Base-by-base conservation (phyloP, 2,113 vertebrate genomes). In the Acanthochromis polyacanthus region DNA sequence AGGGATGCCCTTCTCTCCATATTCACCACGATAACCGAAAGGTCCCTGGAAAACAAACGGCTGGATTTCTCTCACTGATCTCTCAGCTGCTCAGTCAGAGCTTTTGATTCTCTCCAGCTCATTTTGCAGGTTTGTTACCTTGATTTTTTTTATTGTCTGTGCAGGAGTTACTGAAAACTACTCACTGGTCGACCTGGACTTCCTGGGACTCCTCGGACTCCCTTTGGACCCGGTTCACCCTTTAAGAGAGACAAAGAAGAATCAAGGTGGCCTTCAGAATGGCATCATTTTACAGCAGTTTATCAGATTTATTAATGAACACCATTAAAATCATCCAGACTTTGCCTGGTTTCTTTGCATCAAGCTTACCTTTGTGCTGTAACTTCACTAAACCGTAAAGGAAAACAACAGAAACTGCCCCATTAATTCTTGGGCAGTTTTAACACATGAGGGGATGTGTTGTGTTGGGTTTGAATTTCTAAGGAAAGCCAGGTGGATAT, bases 1-100 rank as follows among this genome's bases (percentile, higher is more conserved):
- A 15, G 91, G 95, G 6, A 99, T 95, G 46, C 97, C 98, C 72
- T 96, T 97, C 91, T 99, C 98, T 88, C 97, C 97, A 58, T 86
- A 73, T 89, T 96, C 95, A 73, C 95, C 96, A 30, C 51, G 48
- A 78, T 46, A 93, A 53, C 88, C 94, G 75, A 93, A 93, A 25
- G 84, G 75, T 19, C 95, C 95, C 98, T 99, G 83, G 19, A 50
- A 50, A 51, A 51, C 16, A 51, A 1, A n/a, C 2, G 8, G 8
- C 9, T 20, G n/a, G n/a, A 51, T 43, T 43, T 4, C 14, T 43
- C 40, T 15, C 40, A 14, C 40, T 43, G 12, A 43, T 15, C 40
- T 10, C 36, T 38, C 36, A 38, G 36, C 10, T 38, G 25, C 25
- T 25, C 3, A 25, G 25, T 3, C 25, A 25, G 30, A 30, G 30